Percentiles rank a stretch among this genome's conserved stretches.
phyloP scores from a whole-genome alignment of 2,113 vertebrate genomes.

The Phalacrocorax pelagicus region DNA sequence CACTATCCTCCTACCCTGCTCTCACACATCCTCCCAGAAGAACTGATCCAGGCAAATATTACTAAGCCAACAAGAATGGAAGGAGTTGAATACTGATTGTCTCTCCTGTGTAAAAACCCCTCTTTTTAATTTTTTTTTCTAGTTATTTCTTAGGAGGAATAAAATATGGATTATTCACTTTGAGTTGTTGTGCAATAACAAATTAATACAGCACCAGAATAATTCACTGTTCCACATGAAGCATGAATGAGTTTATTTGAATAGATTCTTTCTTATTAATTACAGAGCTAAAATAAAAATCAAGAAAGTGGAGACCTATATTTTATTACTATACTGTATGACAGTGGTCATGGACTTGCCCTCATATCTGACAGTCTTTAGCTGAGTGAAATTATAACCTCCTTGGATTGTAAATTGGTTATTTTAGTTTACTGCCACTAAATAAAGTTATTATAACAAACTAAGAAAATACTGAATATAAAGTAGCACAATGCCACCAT shows the following conservation, averaged over 20 bases:
- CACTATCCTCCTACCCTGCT: conserved; percentile 38
- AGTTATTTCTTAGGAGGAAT: background rate
- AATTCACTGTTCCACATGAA: background rate
- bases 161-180: background rate
- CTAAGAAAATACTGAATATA: background rate
- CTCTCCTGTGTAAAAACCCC: background rate
- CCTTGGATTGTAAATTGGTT: background rate
- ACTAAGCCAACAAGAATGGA: conserved; percentile 30
- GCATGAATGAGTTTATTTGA: background rate
- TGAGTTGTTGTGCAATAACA: background rate
- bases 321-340: background rate
- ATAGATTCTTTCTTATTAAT: background rate
- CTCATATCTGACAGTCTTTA: background rate
- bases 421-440: background rate
- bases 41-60: conserved; percentile 36
- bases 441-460: background rate
- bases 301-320: background rate
- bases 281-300: background rate
- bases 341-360: background rate
- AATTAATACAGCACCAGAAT: background rate
- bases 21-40: conserved; percentile 54
- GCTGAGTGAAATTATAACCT: background rate
- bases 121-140: background rate
- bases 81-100: conserved; percentile 13
- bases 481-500: background rate